A percentile compares a stretch with the other conserved stretches of the same genome.
Conservation (phyloP, 2,797 vertebrate species). For the Orestias chungarensis region DNA sequence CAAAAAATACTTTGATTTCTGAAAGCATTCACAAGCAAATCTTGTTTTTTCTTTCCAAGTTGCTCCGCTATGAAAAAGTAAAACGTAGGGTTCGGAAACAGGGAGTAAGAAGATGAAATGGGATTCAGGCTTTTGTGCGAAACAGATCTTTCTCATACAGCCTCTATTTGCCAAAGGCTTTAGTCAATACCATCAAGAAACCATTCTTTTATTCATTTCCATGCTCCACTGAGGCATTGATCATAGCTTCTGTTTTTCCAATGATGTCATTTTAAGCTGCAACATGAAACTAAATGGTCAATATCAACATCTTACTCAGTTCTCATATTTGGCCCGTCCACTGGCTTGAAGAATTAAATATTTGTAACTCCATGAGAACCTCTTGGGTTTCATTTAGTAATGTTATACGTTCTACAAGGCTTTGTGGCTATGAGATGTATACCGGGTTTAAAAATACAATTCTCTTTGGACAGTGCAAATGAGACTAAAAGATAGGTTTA, state of each 20-base stretch:
- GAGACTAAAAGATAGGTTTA: background rate
- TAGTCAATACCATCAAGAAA: constrained; percentile 63
- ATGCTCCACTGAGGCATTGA: constrained; percentile 64
- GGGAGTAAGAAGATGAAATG: background rate
- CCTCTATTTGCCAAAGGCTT: constrained; percentile 52
- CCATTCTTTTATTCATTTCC: constrained; percentile 74
- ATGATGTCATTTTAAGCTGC: constrained; percentile 74
- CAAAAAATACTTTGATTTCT: background rate
- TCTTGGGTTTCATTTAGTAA: constrained; percentile 54
- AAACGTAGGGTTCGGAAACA: background rate
- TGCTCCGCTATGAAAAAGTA: background rate
- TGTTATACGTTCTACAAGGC: constrained; percentile 12
- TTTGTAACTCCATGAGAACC: constrained; percentile 37
- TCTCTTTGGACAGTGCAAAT: background rate
- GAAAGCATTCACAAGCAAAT: background rate
- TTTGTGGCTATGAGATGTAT: constrained; percentile 27
- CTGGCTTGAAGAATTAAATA: constrained; percentile 45
- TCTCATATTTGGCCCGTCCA: constrained; percentile 46
- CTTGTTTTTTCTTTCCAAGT: background rate
- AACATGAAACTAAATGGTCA: constrained; percentile 75
- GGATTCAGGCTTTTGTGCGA: constrained; percentile 14
- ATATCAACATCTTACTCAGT: constrained; percentile 71
- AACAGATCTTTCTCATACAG: constrained; percentile 19
- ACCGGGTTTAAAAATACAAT: background rate
- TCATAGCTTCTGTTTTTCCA: constrained; percentile 56